Evolutionary conservation across 2,113 vertebrate genomes (phyloP), one percentile per base, ranked within the genome.

Genomic region (Cephalopholis sonnerati): DNA sequence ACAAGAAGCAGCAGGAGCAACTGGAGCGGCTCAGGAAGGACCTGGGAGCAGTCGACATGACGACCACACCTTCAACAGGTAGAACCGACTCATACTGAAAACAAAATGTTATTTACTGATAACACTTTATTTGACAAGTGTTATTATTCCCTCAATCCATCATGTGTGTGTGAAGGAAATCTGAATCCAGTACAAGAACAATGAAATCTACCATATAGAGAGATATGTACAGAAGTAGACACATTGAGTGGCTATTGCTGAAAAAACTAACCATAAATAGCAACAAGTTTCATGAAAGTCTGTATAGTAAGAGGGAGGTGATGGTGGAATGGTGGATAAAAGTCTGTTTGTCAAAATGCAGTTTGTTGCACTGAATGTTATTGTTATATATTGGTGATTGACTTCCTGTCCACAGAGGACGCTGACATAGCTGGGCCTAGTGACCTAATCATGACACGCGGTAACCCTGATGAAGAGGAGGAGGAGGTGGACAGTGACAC

Each of bases 381-480:
- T 41, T 41, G 41, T 41, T 41, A 41, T 41, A 41, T 41, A 27
- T 53, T 36, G 5, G 12, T 16, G n/a, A 32, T 6, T 24, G 7
- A 71, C 76, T 85, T 88, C 68, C 74, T 77, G 59, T 76, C 63
- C 70, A 13, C 82, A 95, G 94, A 87, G 53, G 78, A 73, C 0
- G 63, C 76, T 0, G 70, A 91, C 63, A 12, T 95, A 16, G 84
- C 85, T 1, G 96, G 97, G 13, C 96, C 97, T 78, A 97, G 97
- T 12, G 96, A 97, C 76, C 89, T 99, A 85, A 99, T 99, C 92
- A 94, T 99, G 84, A 97, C 90, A 1, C 96, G 98, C 0, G 98
- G 98, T 77, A 94, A 94, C 84, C 88, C 83, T 2, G 91, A 96
- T n/a, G 95, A 96, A 0, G 96, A 93, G 0, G 96, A 97, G 20